These are phyloP conservation scores for Ischnus inquisitorius DNA, from an alignment of 2,888 invertebrate genomes.

Conservation along the genomic window DNA sequence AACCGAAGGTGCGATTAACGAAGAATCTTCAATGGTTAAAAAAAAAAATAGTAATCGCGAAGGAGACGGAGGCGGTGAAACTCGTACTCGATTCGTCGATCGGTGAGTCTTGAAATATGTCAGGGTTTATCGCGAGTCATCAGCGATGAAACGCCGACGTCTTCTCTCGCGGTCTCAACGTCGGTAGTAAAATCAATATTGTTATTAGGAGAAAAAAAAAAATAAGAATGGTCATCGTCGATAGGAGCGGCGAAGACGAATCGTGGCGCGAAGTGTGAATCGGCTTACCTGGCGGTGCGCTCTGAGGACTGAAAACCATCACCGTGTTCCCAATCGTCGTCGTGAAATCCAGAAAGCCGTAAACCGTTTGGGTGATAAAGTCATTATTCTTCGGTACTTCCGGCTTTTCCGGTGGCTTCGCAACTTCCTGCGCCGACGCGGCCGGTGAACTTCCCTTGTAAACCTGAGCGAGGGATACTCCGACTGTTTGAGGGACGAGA, in stretches of 20 bases:
- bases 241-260: slow-evolving; percentile 2
- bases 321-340: slow-evolving; percentile 97
- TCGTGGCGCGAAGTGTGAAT: background rate
- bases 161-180: slow-evolving; percentile 11
- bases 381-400: slow-evolving; percentile 78
- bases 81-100: slow-evolving; percentile 29
- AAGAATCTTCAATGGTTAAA: slow-evolving; percentile 5
- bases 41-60: background rate
- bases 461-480: slow-evolving; percentile 75
- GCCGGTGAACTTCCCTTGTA: slow-evolving; percentile 72
- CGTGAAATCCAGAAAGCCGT: slow-evolving; percentile 97
- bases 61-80: slow-evolving; percentile 36
- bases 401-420: slow-evolving; percentile 60
- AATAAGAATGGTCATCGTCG: background rate
- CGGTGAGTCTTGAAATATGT: slow-evolving; percentile 63
- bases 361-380: slow-evolving; percentile 95
- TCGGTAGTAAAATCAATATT: slow-evolving; percentile 21
- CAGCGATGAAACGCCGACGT: slow-evolving; percentile 16
- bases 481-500: slow-evolving; percentile 67
- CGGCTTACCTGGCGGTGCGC: slow-evolving; percentile 89
- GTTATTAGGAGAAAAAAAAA: background rate
- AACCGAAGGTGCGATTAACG: slow-evolving; percentile 13
- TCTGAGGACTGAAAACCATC: slow-evolving; percentile 97
- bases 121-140: slow-evolving; percentile 62
- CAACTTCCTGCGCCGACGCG: slow-evolving; percentile 59